A percentile compares a stretch with the other conserved stretches of the same genome.
Evolutionary conservation across 2,888 invertebrate species (phyloP).

Genomic region (Andricus curvator): DNA sequence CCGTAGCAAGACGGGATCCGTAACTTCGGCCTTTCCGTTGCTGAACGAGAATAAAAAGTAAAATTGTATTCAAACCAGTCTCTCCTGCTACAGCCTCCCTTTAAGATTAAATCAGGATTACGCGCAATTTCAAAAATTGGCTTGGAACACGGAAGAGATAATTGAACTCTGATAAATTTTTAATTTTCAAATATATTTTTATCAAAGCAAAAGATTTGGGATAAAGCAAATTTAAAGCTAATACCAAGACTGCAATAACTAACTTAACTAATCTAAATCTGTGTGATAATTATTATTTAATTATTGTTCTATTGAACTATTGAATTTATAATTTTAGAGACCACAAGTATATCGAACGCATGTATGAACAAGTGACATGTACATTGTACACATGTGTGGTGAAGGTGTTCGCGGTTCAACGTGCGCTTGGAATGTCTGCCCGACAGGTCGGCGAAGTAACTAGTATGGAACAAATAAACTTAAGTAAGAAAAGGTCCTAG

Average conservation of each 20-base stretch:
- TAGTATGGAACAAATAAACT: slow-evolving; percentile 40
- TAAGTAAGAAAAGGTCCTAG: neutral
- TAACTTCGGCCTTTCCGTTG: slow-evolving; percentile 14
- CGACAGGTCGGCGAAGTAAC: slow-evolving; percentile 65
- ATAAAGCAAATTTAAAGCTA: neutral
- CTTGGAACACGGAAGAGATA: neutral
- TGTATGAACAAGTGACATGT: slow-evolving; percentile 5
- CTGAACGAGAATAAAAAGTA: neutral
- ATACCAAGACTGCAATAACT: neutral
- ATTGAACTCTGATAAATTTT: neutral
- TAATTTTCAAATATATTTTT: neutral
- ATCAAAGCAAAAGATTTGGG: neutral
- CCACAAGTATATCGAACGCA: neutral
- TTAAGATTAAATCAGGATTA: slow-evolving; percentile 9
- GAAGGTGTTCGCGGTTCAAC: slow-evolving; percentile 69
- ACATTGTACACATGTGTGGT: slow-evolving; percentile 44
- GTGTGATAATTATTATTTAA: neutral
- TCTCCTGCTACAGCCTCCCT: slow-evolving; percentile 3
- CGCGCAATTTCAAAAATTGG: neutral
- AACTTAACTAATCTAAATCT: no score
- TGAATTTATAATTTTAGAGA: slow-evolving; percentile 1
- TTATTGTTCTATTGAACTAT: neutral
- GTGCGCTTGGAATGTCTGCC: slow-evolving; percentile 72
- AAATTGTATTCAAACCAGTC: slow-evolving; percentile 29
- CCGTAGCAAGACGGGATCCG: neutral